phyloP scores from a whole-genome alignment of 1,140 invertebrate genomes.

The Drosophila pallidifrons region DNA sequence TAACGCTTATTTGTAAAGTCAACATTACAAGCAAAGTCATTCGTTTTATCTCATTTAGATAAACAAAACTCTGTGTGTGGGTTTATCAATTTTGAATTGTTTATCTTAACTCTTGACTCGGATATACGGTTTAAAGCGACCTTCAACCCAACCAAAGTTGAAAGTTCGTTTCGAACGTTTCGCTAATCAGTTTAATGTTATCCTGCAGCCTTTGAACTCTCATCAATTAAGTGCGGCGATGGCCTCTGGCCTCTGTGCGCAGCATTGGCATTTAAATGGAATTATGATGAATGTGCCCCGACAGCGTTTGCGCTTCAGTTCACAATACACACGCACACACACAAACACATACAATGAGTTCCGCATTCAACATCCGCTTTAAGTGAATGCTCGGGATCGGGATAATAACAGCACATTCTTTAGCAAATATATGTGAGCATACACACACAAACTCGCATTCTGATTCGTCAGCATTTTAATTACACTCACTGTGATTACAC shows the following conservation, averaged over 20 bases:
- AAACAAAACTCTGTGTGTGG: conserved; percentile 19
- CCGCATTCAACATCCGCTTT: conserved; percentile 33
- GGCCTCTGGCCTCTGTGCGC: conserved; percentile 3
- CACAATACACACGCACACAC: no score
- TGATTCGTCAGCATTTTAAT: conserved; percentile 68
- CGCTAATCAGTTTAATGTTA: conserved; percentile 29
- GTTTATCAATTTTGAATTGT: conserved; percentile 29
- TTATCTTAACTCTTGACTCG: conserved; percentile 21
- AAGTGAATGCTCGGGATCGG: conserved; percentile 38
- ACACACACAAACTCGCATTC: conserved; percentile 13
- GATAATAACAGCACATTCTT: conserved; percentile 27
- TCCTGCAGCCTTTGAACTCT: neutral
- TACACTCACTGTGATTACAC: conserved; percentile 64
- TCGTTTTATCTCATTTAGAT: conserved; percentile 24
- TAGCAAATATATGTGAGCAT: conserved; percentile 11
- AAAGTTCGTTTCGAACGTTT: conserved; percentile 15
- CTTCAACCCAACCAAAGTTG: neutral
- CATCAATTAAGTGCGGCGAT: conserved; percentile 29
- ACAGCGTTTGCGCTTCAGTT: neutral
- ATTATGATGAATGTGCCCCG: conserved; percentile 35
- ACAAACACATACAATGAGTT: neutral
- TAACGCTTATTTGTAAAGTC: conserved; percentile 5
- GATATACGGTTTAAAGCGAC: neutral
- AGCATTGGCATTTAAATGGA: conserved; percentile 19
- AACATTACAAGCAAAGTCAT: conserved; percentile 15